Conservation (phyloP, 2,113 vertebrate species). For the Oryzias celebensis region DNA sequence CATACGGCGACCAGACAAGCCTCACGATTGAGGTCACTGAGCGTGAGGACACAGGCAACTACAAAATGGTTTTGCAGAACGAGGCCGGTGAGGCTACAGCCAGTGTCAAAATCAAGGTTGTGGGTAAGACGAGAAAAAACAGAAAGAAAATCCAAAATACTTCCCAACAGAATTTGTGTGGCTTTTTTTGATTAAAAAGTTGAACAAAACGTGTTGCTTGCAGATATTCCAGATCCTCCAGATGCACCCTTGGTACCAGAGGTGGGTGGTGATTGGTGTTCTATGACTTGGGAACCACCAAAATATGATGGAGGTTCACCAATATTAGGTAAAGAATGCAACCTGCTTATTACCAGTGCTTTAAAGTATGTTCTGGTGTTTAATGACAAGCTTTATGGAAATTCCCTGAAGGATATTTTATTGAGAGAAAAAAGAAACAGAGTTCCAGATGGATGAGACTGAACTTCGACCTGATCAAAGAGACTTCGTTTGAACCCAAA, state of each 20-base stretch:
- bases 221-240: constrained; percentile 95
- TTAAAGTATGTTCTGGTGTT: background rate
- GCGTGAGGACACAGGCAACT: constrained; percentile 88
- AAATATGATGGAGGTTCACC: constrained; percentile 90
- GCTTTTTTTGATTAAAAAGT: background rate
- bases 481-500: constrained; percentile 93
- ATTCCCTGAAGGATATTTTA: constrained; percentile 85
- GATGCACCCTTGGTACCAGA: constrained; percentile 85
- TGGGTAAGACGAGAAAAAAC: constrained; percentile 81
- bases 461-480: constrained; percentile 97
- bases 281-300: constrained; percentile 93
- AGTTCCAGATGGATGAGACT: constrained; percentile 98
- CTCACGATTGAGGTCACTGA: constrained; percentile 93
- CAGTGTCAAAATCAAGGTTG: constrained; percentile 91
- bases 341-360: background rate
- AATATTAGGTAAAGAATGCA: constrained; percentile 82
- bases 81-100: constrained; percentile 94
- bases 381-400: background rate
- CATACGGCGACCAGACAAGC: constrained; percentile 88
- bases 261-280: constrained; percentile 96
- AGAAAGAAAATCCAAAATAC: background rate
- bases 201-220: background rate
- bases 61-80: constrained; percentile 92
- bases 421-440: constrained; percentile 99
- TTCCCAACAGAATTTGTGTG: background rate